These are phyloP conservation scores for Neuroscelio doddi DNA, from an alignment of 2,888 invertebrate genomes.

Conservation along the genomic window DNA sequence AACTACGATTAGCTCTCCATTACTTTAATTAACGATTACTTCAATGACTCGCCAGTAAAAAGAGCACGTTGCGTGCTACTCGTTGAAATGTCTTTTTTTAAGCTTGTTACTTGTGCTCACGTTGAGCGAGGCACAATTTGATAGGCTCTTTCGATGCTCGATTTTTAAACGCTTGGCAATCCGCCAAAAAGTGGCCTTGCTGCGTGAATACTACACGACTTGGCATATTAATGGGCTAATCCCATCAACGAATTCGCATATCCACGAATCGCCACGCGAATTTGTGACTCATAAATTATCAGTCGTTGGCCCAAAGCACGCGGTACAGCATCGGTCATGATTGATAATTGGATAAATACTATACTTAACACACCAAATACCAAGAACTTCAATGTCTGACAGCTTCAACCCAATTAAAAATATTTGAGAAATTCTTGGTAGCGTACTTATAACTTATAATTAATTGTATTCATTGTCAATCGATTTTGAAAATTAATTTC, in stretches of 20 bases:
- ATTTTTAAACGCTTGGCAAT: conserved; percentile 33
- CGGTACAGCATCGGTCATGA: conserved; percentile 8
- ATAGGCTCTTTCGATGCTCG: conserved; percentile 16
- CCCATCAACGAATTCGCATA: conserved; percentile 8
- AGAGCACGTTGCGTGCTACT: not conserved
- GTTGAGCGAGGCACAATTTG: not conserved
- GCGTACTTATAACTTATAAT: too few relatives aligned
- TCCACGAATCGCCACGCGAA: not conserved
- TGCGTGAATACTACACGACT: conserved; percentile 18
- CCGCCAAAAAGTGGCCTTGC: conserved; percentile 36
- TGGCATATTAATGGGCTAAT: conserved; percentile 9
- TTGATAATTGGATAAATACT: conserved; percentile 13
- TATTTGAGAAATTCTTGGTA: too few relatives aligned
- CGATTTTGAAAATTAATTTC: too few relatives aligned
- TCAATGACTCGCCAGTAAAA: too few relatives aligned
- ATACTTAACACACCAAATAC: too few relatives aligned
- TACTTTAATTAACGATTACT: conserved; percentile 3
- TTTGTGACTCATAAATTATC: not conserved
- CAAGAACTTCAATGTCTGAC: too few relatives aligned
- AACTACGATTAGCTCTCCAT: too few relatives aligned
- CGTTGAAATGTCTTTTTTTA: conserved; percentile 2
- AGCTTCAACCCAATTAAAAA: too few relatives aligned
- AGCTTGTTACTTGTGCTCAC: not conserved
- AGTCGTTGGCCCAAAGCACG: not conserved
- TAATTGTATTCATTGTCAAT: too few relatives aligned